Evolutionary conservation across 2,888 invertebrate species (phyloP), one percentile per base, ranked within the genome.

Genomic region (Machimus rusticus): DNA sequence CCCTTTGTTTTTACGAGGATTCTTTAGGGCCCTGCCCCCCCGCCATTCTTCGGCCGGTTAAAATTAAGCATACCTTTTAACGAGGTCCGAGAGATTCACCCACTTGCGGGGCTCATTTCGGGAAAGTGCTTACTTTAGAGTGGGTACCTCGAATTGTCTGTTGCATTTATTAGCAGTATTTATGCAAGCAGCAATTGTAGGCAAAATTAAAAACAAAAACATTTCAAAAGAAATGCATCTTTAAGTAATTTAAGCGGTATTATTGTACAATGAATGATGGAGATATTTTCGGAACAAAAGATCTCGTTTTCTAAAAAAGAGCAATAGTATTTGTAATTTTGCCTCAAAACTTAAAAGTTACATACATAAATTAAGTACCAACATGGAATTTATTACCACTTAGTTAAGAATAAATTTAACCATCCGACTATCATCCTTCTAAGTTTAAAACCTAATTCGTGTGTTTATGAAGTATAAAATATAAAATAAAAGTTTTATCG

Each of bases 1-100:
- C 78, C 43, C 19, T 78, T 78, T 78, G 23, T 78, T 78, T 78
- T 78, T 78, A 78, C 14, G 78, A 78, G 78, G n/a, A 39, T 43
- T n/a, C 43, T 78, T 78, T 19, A 78, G 39, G 43, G 39, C 37
- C 23, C 16, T n/a, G n/a, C n/a, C 37, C 43, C 4, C 43, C 4
- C 16, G 0, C 43, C 43, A 5, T 78, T 28, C 19, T 66, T 28
- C 28, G 23, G 23, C 28, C 66, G 66, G 66, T 66, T 66, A 66
- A 66, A 66, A 66, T 66, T 66, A 28, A 19, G 66, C 66, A 66
- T 66, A 66, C 19, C 66, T 66, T 66, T 66, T 66, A 66, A 66
- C 66, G 66, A 66, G 66, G 66, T 66, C 66, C 66, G 28, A 66
- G 66, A 66, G 66, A 66, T 66, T 66, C 66, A 19, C 23, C 23